phyloP scores from a whole-genome alignment of 2,797 vertebrate species.

The Stomatorhinus walkeri region DNA sequence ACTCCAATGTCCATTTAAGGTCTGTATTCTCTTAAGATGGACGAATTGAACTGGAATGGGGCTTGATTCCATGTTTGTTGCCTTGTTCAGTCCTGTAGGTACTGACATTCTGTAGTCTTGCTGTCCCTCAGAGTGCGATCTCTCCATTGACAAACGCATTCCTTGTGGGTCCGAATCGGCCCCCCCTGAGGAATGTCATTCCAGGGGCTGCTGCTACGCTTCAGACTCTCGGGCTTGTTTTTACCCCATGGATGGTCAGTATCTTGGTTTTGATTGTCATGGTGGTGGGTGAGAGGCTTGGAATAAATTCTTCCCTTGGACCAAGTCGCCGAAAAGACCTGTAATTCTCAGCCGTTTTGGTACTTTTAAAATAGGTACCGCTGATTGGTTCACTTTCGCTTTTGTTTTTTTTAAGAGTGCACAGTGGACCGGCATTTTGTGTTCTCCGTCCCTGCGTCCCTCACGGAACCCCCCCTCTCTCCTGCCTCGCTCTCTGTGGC shows the following conservation, averaged over 20 bases:
- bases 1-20: background rate
- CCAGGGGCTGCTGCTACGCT: conserved; percentile 63
- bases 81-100: background rate
- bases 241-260: conserved; percentile 68
- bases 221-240: conserved; percentile 49
- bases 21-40: background rate
- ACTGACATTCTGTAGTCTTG: background rate
- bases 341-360: background rate
- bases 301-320: background rate
- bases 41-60: background rate
- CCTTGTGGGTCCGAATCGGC: conserved; percentile 48
- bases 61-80: background rate
- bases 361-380: background rate
- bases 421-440: conserved; percentile 66
- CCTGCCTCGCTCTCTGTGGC: conserved; percentile 49
- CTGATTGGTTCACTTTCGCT: background rate
- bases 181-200: conserved; percentile 48
- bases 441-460: conserved; percentile 58
- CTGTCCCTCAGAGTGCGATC: conserved; percentile 54
- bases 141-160: conserved; percentile 54
- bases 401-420: conserved; percentile 51
- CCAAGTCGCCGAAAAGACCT: background rate
- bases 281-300: background rate
- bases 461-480: conserved; percentile 57
- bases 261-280: conserved; percentile 1